Conservation (phyloP, 2,888 invertebrate genomes). For the Ochropleura leucogaster region DNA sequence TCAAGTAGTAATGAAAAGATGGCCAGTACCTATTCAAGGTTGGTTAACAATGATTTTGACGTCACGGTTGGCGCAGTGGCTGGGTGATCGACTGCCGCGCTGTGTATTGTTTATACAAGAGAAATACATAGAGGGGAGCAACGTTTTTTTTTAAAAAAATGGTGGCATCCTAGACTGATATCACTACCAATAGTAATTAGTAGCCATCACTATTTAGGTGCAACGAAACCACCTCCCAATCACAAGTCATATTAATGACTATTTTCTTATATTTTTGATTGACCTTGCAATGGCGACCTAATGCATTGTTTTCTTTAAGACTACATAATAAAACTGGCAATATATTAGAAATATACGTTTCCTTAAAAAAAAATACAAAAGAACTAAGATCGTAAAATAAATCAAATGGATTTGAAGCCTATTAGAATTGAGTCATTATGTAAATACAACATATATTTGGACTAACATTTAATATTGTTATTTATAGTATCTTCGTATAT, state of each 20-base stretch:
- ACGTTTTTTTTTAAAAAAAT: too few species aligned
- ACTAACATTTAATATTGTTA: not conserved
- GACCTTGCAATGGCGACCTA: slow-evolving; percentile 22
- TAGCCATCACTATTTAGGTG: too few species aligned
- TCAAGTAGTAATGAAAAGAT: not conserved
- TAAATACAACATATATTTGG: slow-evolving; percentile 13
- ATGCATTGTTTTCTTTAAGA: slow-evolving; percentile 3
- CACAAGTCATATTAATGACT: too few species aligned
- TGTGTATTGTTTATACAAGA: too few species aligned
- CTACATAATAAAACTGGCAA: not conserved
- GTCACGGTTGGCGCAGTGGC: too few species aligned
- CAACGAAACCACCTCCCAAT: too few species aligned
- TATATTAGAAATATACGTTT: slow-evolving; percentile 21
- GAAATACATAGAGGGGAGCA: too few species aligned
- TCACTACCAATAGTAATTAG: too few species aligned
- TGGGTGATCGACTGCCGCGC: too few species aligned
- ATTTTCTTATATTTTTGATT: not conserved
- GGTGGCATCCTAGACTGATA: too few species aligned
- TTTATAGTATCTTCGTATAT: not conserved
- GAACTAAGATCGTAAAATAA: slow-evolving; percentile 24
- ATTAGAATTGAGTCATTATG: slow-evolving; percentile 33
- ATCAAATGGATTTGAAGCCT: not conserved
- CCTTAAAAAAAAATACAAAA: slow-evolving; percentile 30
- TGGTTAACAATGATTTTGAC: not conserved
- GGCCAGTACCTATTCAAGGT: not conserved